Percentiles rank a stretch among this genome's conserved stretches.
Evolutionary conservation across 2,888 invertebrate genomes (phyloP).

Genomic region (Limenitis camilla): DNA sequence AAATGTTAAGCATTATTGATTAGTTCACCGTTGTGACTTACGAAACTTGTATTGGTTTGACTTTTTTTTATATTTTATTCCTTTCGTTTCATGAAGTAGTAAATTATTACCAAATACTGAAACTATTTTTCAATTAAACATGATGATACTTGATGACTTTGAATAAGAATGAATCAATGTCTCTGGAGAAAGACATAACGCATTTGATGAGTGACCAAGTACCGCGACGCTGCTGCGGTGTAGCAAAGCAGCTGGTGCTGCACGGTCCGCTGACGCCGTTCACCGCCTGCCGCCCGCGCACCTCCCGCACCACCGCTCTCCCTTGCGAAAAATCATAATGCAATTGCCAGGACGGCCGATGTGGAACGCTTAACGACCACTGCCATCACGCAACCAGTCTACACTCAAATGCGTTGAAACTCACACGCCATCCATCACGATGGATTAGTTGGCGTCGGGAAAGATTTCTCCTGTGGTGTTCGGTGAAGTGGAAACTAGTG

Average conservation of each 20-base stretch:
- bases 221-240: constrained; percentile 44
- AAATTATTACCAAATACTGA: no score
- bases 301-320: constrained; percentile 47
- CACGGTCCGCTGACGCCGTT: constrained; percentile 63
- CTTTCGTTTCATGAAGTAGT: no score
- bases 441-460: constrained; percentile 64
- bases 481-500: constrained; percentile 50
- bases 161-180: no score
- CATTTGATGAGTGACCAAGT: constrained; percentile 41
- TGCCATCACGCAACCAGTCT: constrained; percentile 68
- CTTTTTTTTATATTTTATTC: no score
- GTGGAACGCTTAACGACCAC: constrained; percentile 67
- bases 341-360: constrained; percentile 72
- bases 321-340: constrained; percentile 74
- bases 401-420: constrained; percentile 71
- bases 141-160: no score
- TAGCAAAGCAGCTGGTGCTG: constrained; percentile 58
- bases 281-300: constrained; percentile 47
- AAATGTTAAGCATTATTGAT: constrained; percentile 40
- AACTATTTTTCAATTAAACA: no score
- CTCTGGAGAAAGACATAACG: not conserved
- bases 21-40: not conserved
- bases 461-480: constrained; percentile 61
- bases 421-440: constrained; percentile 71
- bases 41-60: no score